Evolutionary conservation across 2,113 vertebrate genomes (phyloP).

Genomic region (Scomber colias): DNA sequence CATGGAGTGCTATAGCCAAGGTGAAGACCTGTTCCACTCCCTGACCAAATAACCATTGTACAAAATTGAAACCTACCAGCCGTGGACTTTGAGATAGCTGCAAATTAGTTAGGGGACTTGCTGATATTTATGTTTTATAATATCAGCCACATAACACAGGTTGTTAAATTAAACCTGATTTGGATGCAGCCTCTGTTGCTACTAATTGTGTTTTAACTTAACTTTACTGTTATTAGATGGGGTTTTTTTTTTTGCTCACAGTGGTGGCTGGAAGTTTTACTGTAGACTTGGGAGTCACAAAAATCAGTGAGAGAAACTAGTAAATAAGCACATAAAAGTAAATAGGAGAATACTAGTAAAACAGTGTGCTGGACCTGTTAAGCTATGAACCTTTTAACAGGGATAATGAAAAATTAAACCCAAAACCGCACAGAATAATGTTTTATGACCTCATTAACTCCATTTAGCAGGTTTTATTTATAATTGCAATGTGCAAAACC

Average conservation of each 20-base stretch:
- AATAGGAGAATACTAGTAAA: too few relatives aligned
- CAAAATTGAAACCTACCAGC: neutral
- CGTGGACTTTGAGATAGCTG: neutral
- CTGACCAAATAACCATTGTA: slow-evolving; percentile 37
- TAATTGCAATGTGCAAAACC: too few relatives aligned
- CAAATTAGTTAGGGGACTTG: neutral
- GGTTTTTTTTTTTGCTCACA: too few relatives aligned
- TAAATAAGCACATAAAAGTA: too few relatives aligned
- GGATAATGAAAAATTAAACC: too few relatives aligned
- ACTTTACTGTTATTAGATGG: neutral
- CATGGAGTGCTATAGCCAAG: slow-evolving; percentile 9
- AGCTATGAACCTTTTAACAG: too few relatives aligned
- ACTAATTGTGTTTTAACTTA: neutral
- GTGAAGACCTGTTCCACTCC: slow-evolving; percentile 22
- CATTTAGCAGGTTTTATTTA: too few relatives aligned
- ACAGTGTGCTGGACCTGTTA: too few relatives aligned
- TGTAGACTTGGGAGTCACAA: neutral
- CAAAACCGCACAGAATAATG: too few relatives aligned
- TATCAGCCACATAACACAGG: slow-evolving; percentile 15
- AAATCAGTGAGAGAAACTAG: too few relatives aligned
- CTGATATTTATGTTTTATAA: slow-evolving; percentile 5
- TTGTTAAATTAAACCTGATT: neutral
- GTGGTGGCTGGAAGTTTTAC: neutral
- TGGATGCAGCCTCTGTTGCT: neutral
- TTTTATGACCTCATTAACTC: too few relatives aligned